Percentiles rank a stretch among this genome's conserved stretches.
Conservation (phyloP, 2,888 invertebrate genomes). For the Leptodirus hochenwartii region DNA sequence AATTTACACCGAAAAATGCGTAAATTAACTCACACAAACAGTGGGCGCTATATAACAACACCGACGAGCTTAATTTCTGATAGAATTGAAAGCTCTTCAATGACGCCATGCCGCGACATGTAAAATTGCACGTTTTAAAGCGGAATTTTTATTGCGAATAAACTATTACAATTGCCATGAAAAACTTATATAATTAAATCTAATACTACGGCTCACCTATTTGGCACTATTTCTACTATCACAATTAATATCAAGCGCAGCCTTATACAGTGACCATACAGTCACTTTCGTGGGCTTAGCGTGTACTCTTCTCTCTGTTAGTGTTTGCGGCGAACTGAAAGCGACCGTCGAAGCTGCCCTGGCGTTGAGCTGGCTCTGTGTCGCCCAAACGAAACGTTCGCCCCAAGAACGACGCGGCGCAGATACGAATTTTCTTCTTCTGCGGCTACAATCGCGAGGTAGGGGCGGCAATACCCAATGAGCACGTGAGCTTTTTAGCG, state of each 20-base stretch:
- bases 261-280: constrained; percentile 18
- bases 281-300: neutral
- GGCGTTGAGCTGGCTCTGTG: constrained; percentile 12
- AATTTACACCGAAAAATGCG: neutral
- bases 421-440: constrained; percentile 5
- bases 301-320: neutral
- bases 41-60: no score
- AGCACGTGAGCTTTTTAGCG: constrained; percentile 9
- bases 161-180: no score
- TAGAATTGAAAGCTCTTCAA: no score
- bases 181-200: no score
- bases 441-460: no score
- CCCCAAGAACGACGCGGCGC: constrained; percentile 22
- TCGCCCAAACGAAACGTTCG: constrained; percentile 13
- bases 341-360: constrained; percentile 19
- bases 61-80: no score
- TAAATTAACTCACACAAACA: no score
- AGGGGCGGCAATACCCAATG: constrained; percentile 8
- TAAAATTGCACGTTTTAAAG: no score
- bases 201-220: no score
- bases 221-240: constrained; percentile 30
- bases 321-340: constrained; percentile 23
- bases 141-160: no score
- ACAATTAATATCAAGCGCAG: constrained; percentile 26
- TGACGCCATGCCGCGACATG: no score